Evolutionary conservation across 2,797 vertebrate species (phyloP).

Genomic region (Limnodromus scolopaceus): DNA sequence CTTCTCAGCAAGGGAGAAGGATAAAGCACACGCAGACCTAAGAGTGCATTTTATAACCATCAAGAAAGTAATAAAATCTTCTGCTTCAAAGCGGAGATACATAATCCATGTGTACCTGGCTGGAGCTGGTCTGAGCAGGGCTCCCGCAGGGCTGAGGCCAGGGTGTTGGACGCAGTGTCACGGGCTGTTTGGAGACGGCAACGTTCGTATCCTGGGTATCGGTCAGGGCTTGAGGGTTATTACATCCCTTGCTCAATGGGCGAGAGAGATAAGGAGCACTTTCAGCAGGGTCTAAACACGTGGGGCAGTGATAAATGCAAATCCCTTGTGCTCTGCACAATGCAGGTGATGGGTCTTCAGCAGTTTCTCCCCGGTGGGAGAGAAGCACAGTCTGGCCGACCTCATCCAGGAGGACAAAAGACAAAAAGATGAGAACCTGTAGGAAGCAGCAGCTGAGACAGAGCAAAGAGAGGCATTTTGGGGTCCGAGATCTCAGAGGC

Average conservation of each 20-base stretch:
- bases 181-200: not conserved
- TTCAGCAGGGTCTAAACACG: not conserved
- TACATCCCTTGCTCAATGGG: not conserved
- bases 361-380: not conserved
- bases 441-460: not conserved
- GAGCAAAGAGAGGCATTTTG: not conserved
- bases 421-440: not conserved
- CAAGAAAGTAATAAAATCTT: not conserved
- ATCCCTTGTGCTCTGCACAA: not conserved
- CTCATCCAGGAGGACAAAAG: not conserved
- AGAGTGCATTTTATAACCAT: not conserved
- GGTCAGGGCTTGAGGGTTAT: not conserved
- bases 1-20: not conserved
- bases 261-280: conserved; percentile 18
- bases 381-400: not conserved
- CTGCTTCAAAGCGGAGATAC: not conserved
- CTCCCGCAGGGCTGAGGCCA: not conserved
- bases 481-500: not conserved
- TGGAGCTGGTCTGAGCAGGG: not conserved
- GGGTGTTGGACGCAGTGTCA: not conserved
- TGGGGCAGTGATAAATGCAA: not conserved
- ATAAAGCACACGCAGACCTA: not conserved
- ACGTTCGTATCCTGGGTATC: not conserved
- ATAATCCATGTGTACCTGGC: not conserved
- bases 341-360: not conserved